Evolutionary conservation across 2,888 invertebrate genomes (phyloP), one percentile per base, ranked within the genome.

Genomic region (Lasioglossum marginatum): DNA sequence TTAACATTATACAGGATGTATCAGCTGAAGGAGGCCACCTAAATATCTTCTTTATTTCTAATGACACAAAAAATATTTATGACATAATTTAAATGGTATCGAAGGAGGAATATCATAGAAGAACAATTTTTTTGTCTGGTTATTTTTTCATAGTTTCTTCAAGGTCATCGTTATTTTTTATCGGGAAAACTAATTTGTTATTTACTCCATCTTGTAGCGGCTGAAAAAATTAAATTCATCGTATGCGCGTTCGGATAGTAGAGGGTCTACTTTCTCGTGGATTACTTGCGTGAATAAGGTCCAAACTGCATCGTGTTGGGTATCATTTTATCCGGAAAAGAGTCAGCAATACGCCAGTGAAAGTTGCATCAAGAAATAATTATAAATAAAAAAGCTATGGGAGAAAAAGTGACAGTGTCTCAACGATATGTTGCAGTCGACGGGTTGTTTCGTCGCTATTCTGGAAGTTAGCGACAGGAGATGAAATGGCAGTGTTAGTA

Each of bases 1-100:
- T 60, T 68, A 37, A 37, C 72, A 82, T 73, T 40, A 73, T 83
- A n/a, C n/a, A n/a, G n/a, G n/a, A n/a, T n/a, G n/a, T n/a, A n/a
- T n/a, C n/a, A n/a, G n/a, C n/a, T n/a, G n/a, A n/a, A n/a, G n/a
- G n/a, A n/a, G n/a, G n/a, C n/a, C n/a, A n/a, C n/a, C n/a, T n/a
- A n/a, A n/a, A n/a, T n/a, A n/a, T n/a, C n/a, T n/a, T n/a, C n/a
- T n/a, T n/a, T n/a, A n/a, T n/a, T n/a, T n/a, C n/a, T n/a, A n/a
- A n/a, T n/a, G n/a, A n/a, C n/a, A n/a, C n/a, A n/a, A n/a, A n/a
- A n/a, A n/a, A n/a, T n/a, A n/a, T n/a, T n/a, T n/a, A n/a, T n/a
- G n/a, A n/a, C n/a, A n/a, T n/a, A n/a, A n/a, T n/a, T n/a, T n/a
- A n/a, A n/a, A n/a, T n/a, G n/a, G n/a, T n/a, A n/a, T n/a, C n/a